Evolutionary conservation across 2,888 invertebrate genomes (phyloP), one percentile per base, ranked within the genome.

Genomic region (Kuschelorhynchus macadamiae): DNA sequence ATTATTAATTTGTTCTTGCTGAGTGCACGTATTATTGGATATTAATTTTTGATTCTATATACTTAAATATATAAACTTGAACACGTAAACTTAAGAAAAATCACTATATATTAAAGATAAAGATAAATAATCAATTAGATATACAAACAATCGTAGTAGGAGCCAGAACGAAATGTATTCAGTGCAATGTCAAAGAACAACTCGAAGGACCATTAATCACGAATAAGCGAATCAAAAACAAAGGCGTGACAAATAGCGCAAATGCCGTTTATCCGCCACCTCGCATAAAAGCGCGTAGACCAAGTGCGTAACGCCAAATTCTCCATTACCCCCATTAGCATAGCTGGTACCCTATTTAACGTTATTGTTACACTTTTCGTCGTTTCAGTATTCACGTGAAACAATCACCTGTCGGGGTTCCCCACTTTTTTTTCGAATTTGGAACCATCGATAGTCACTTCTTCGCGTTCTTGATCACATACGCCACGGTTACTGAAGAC

Each of bases 171-270:
- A 49, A 60, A 60, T 9, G 25, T 49, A 60, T 49, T 60, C 49
- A 25, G 25, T 12, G 25, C 33, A 42, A 25, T 61, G 52, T 52
- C 50, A 42, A 39, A 32, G 33, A 52, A 36, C 25, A 20, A n/a
- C 21, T 33, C 52, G 20, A 61, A 61, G 42, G 44, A 61, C 44
- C 52, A 61, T 61, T 52, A 52, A 50, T 60, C 60, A 60, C 12
- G 36, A 36, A 52, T 52, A 52, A 52, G 16, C 52, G 30, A 32
- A 52, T 61, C 12, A 61, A 50, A 42, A 63, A 53, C 63, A 63
- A 46, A 63, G 63, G 63, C 63, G 63, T 33, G 63, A 63, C 63
- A 63, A 63, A 55, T 63, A 55, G 55, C 55, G 55, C 47, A 63
- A 63, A 63, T 55, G 39, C 55, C 53, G 44, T 55, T 46, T 39